phyloP scores from a whole-genome alignment of 2,888 invertebrate genomes.

The Ferdinandea cuprea region DNA sequence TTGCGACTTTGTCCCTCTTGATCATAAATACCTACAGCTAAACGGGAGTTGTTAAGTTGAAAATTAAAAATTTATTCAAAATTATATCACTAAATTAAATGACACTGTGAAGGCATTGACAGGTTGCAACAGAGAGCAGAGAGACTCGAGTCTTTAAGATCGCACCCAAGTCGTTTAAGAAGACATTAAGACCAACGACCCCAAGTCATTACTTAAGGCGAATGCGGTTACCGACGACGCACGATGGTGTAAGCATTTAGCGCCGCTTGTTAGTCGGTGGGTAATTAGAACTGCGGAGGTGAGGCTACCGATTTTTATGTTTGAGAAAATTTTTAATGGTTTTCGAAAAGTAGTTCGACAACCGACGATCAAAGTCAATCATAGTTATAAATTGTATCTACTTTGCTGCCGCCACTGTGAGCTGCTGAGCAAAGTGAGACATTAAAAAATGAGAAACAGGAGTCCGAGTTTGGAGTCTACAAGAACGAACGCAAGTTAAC shows the following conservation, averaged over 20 bases:
- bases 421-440: slow-evolving; percentile 48
- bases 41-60: slow-evolving; percentile 32
- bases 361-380: slow-evolving; percentile 70
- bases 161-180: slow-evolving; percentile 64
- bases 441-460: slow-evolving; percentile 27
- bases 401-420: not conserved
- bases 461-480: slow-evolving; percentile 34
- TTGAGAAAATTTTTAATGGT: slow-evolving; percentile 64
- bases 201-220: slow-evolving; percentile 49
- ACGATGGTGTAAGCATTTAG: slow-evolving; percentile 26
- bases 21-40: slow-evolving; percentile 13
- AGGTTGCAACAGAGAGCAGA: slow-evolving; percentile 35
- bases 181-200: slow-evolving; percentile 68
- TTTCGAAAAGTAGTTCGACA: slow-evolving; percentile 70
- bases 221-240: slow-evolving; percentile 14
- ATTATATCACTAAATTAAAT: slow-evolving; percentile 67
- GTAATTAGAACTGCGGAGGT: slow-evolving; percentile 68
- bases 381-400: slow-evolving; percentile 60
- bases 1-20: slow-evolving; percentile 24
- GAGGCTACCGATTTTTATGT: slow-evolving; percentile 67
- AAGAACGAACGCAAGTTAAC: slow-evolving; percentile 19
- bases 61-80: slow-evolving; percentile 72
- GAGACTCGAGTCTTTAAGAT: slow-evolving; percentile 42
- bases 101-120: slow-evolving; percentile 65
- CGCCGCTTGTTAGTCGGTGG: slow-evolving; percentile 57